A percentile compares a stretch with the other conserved stretches of the same genome.
These are phyloP conservation scores for Halocaridina rubra DNA, from an alignment of 2,888 invertebrate genomes.

Conservation along the genomic window DNA sequence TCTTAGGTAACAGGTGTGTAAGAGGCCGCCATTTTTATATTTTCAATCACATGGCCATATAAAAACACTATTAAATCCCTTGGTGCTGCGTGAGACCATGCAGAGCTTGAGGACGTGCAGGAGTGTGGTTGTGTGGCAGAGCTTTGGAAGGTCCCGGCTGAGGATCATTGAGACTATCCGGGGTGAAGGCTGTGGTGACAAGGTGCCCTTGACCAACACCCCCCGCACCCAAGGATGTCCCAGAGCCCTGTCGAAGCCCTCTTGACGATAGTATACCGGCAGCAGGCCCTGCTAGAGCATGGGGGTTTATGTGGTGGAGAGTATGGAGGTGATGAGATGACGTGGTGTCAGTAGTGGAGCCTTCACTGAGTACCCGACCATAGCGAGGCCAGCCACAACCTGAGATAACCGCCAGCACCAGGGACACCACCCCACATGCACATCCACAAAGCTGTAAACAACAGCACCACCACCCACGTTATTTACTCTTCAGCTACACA, in stretches of 20 bases:
- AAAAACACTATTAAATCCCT: slow-evolving; percentile 2
- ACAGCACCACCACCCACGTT: slow-evolving; percentile 28
- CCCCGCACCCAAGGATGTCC: slow-evolving; percentile 35
- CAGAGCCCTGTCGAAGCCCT: slow-evolving; percentile 50
- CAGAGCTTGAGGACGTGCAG: slow-evolving; percentile 50
- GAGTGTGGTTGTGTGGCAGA: slow-evolving; percentile 62
- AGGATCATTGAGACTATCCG: slow-evolving; percentile 61
- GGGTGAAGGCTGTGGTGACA: slow-evolving; percentile 61
- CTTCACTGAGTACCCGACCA: slow-evolving; percentile 62
- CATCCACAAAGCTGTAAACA: slow-evolving; percentile 63
- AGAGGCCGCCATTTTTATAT: slow-evolving; percentile 7
- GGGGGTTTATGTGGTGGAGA: slow-evolving; percentile 58
- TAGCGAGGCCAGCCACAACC: slow-evolving; percentile 64
- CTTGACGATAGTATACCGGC: slow-evolving; percentile 32
- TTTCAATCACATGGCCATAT: not conserved
- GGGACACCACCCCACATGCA: slow-evolving; percentile 63
- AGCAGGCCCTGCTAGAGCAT: slow-evolving; percentile 45
- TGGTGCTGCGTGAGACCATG: slow-evolving; percentile 48
- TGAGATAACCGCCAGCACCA: slow-evolving; percentile 63
- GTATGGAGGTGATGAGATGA: slow-evolving; percentile 63
- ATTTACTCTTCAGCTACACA: slow-evolving; percentile 34
- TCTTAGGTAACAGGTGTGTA: not conserved
- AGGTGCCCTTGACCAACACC: slow-evolving; percentile 43
- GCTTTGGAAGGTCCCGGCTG: slow-evolving; percentile 62
- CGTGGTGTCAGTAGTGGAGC: slow-evolving; percentile 62